phyloP scores from a whole-genome alignment of 2,888 invertebrate genomes.

The Erebia epiphron region DNA sequence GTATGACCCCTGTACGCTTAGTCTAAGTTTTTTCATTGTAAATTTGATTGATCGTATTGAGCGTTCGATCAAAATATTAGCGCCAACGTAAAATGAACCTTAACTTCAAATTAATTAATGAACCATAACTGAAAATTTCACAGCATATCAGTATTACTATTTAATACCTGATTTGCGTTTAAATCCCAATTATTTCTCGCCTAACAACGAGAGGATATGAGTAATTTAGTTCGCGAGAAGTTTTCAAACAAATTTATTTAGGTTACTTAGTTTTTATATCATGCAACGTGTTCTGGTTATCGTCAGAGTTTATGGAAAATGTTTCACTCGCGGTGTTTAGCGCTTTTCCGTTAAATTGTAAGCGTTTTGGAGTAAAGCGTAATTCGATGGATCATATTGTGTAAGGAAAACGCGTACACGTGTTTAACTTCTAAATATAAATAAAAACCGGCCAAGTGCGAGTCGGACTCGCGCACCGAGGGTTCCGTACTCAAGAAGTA shows the following conservation, averaged over 20 bases:
- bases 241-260: constrained; percentile 48
- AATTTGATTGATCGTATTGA: no score
- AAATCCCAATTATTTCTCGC: constrained; percentile 34
- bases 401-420: no score
- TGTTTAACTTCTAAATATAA: no score
- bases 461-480: no score
- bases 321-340: not conserved
- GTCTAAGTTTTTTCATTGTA: no score
- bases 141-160: not conserved
- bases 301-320: constrained; percentile 24
- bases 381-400: not conserved
- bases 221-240: constrained; percentile 48
- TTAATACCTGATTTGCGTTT: constrained; percentile 15
- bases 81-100: no score
- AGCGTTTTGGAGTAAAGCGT: not conserved
- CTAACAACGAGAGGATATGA: constrained; percentile 52
- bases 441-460: no score
- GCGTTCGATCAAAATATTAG: no score
- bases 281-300: constrained; percentile 31
- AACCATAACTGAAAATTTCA: not conserved
- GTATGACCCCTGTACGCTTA: no score
- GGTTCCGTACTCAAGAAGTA: no score
- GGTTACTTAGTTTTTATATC: constrained; percentile 24
- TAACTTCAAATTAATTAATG: no score
- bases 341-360: constrained; percentile 8